These are phyloP conservation scores for Daktulosphaira vitifoliae DNA, from an alignment of 1,140 invertebrate genomes.

Conservation along the genomic window DNA sequence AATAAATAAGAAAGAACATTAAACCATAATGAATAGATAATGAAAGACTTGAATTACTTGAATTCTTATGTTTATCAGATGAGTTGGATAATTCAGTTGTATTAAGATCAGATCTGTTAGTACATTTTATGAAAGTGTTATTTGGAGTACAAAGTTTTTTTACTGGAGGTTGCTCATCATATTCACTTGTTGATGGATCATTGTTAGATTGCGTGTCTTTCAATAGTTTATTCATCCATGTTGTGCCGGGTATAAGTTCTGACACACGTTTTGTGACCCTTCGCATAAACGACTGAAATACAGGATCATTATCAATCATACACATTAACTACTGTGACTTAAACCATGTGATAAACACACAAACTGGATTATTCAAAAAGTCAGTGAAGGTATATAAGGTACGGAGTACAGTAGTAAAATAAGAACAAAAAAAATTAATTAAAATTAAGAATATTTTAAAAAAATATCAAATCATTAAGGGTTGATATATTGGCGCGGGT, in stretches of 20 bases:
- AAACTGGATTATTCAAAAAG: too few relatives aligned
- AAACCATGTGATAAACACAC: too few relatives aligned
- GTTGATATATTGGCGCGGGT: too few relatives aligned
- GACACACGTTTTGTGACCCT: constrained; percentile 35
- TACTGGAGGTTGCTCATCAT: constrained; percentile 11
- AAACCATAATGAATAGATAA: too few relatives aligned
- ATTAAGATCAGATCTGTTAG: background rate
- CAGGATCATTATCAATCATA: background rate
- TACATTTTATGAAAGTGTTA: background rate
- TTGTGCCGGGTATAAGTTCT: constrained; percentile 35
- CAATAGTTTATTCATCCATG: constrained; percentile 37
- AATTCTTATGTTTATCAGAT: background rate
- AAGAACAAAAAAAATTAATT: too few relatives aligned
- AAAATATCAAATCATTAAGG: too few relatives aligned
- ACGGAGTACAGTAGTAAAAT: too few relatives aligned
- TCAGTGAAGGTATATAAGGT: too few relatives aligned
- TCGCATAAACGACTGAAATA: constrained; percentile 33
- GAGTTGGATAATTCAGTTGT: background rate
- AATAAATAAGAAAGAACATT: background rate
- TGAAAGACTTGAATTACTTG: background rate
- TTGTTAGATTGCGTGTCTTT: background rate
- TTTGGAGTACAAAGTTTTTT: constrained; percentile 6
- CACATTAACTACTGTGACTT: too few relatives aligned
- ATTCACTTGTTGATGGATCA: background rate
- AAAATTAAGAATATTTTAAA: too few relatives aligned